Conservation (phyloP, 2,888 invertebrate genomes). For the Oxytorus armatus region DNA sequence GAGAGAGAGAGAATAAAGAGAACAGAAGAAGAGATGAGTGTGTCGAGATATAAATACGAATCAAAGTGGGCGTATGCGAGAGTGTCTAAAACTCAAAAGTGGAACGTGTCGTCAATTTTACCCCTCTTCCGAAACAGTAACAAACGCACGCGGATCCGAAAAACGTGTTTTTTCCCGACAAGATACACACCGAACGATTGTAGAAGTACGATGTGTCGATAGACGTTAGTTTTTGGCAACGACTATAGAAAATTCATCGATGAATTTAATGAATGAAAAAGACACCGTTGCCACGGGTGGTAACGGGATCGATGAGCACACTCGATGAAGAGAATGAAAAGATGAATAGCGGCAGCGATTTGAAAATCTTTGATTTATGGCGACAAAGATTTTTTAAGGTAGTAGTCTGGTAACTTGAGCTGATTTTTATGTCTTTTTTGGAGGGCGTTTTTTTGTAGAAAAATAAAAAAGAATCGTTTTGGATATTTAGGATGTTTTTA, state of each 20-base stretch:
- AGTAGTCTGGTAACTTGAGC: too few relatives aligned
- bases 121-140: slow-evolving; percentile 30
- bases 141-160: neutral
- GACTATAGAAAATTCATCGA: neutral
- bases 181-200: slow-evolving; percentile 2
- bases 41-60: slow-evolving; percentile 80
- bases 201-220: slow-evolving; percentile 14
- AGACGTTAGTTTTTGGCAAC: slow-evolving; percentile 20
- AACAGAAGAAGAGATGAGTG: slow-evolving; percentile 72
- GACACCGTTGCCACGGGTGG: neutral
- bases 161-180: neutral
- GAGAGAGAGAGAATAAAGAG: slow-evolving; percentile 51
- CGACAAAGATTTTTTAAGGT: too few relatives aligned
- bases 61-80: slow-evolving; percentile 78
- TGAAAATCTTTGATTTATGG: too few relatives aligned
- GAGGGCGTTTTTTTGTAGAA: too few relatives aligned
- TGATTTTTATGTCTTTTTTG: too few relatives aligned
- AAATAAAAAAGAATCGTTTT: too few relatives aligned
- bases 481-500: too few relatives aligned
- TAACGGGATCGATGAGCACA: neutral
- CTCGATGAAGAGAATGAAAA: neutral
- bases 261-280: slow-evolving; percentile 45
- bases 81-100: slow-evolving; percentile 68
- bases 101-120: slow-evolving; percentile 69
- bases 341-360: too few relatives aligned